phyloP scores from a whole-genome alignment of 2,888 invertebrate genomes.

The Drosophila rellima region DNA sequence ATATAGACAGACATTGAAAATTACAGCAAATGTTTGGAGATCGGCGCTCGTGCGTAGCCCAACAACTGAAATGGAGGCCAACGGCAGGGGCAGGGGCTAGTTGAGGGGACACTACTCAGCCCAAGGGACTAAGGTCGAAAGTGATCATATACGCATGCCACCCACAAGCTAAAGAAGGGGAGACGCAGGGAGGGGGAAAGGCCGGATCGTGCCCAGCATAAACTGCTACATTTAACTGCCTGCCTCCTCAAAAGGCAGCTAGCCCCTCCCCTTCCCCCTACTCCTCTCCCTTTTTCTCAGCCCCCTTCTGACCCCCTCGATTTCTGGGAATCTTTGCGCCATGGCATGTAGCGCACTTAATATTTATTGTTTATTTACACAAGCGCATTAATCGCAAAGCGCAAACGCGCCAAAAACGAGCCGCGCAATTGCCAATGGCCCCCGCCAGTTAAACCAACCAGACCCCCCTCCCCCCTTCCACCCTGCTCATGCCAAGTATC shows the following conservation, averaged over 20 bases:
- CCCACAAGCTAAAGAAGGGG: constrained; percentile 21
- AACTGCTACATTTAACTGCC: constrained; percentile 66
- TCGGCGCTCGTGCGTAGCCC: constrained; percentile 59
- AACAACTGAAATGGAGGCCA: not conserved
- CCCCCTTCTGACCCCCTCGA: constrained; percentile 1
- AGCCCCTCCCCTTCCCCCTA: not conserved
- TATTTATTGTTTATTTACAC: constrained; percentile 82
- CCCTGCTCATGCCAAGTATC: not conserved
- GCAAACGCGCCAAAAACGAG: constrained; percentile 78
- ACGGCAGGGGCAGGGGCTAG: no score
- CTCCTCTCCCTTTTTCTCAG: not conserved
- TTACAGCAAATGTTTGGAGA: constrained; percentile 45
- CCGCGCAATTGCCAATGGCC: constrained; percentile 67
- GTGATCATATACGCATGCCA: constrained; percentile 55
- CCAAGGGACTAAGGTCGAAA: constrained; percentile 19
- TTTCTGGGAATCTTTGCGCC: constrained; percentile 57
- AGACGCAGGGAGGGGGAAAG: not conserved
- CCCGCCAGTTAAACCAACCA: constrained; percentile 25
- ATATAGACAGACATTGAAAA: constrained; percentile 24
- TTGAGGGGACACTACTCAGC: constrained; percentile 12
- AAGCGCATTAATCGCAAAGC: constrained; percentile 79
- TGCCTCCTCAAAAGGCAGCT: constrained; percentile 36
- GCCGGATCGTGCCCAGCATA: constrained; percentile 56
- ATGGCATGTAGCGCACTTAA: constrained; percentile 74
- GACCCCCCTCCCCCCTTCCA: not conserved